Percentiles rank a stretch among this genome's conserved stretches.
phyloP scores from a whole-genome alignment of 1,140 invertebrate species.

The Arctopsyche grandis region DNA sequence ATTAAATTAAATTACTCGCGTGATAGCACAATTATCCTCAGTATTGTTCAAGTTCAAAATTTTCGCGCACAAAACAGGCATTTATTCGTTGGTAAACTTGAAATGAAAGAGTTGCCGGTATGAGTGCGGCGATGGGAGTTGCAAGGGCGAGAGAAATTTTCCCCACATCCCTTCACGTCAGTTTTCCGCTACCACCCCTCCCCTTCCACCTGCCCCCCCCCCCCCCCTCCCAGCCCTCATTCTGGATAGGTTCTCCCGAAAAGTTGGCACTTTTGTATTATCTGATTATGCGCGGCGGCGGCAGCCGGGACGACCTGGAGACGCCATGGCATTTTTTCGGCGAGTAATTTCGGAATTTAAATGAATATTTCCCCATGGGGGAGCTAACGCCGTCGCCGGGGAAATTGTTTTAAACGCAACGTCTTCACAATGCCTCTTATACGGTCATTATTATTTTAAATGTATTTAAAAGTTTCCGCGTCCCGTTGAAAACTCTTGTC shows the following conservation, averaged over 20 bases:
- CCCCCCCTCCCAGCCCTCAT: no score
- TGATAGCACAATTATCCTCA: no score
- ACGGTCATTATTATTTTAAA: slow-evolving; percentile 44
- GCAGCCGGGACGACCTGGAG: not conserved
- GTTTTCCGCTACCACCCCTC: no score
- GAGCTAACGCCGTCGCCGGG: slow-evolving; percentile 10
- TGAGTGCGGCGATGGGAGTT: not conserved
- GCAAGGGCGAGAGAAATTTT: no score
- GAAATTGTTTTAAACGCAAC: slow-evolving; percentile 45
- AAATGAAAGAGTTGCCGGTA: not conserved
- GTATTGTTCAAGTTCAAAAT: no score
- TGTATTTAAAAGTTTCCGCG: slow-evolving; percentile 30
- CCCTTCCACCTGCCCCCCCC: no score
- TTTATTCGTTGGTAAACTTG: not conserved
- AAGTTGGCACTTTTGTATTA: slow-evolving; percentile 28
- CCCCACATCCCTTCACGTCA: no score
- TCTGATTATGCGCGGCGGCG: slow-evolving; percentile 35
- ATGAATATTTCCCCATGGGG: slow-evolving; percentile 35
- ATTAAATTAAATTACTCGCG: no score
- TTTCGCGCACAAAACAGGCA: not conserved
- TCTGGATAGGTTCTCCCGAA: not conserved
- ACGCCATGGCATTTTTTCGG: not conserved
- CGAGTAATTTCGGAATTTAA: slow-evolving; percentile 43
- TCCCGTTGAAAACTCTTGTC: no score
- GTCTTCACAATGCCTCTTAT: slow-evolving; percentile 38